Conservation (phyloP, 2,113 vertebrate genomes). For the Calonectris borealis region DNA sequence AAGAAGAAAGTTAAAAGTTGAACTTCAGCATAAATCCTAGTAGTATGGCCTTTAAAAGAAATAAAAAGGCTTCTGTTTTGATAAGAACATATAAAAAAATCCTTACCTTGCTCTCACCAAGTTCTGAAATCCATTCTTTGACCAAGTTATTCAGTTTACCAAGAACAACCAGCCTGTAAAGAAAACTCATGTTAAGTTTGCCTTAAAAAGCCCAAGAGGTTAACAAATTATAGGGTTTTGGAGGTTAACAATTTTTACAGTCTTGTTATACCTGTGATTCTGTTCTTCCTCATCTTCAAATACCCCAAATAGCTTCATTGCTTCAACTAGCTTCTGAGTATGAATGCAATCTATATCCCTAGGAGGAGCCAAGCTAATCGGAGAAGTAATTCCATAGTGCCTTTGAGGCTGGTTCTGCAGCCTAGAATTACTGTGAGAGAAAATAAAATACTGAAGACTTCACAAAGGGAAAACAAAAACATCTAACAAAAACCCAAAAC, state of each 20-base stretch:
- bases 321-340: constrained; percentile 89
- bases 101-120: constrained; percentile 92
- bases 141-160: constrained; percentile 92
- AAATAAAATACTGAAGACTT: not conserved
- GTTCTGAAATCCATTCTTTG: constrained; percentile 94
- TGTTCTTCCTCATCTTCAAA: constrained; percentile 95
- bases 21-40: not conserved
- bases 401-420: constrained; percentile 82
- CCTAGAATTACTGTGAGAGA: constrained; percentile 74
- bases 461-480: not conserved
- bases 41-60: not conserved
- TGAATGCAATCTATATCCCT: constrained; percentile 87
- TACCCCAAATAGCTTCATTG: constrained; percentile 93
- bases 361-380: constrained; percentile 91
- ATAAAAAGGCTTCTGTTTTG: not conserved
- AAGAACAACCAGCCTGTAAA: constrained; percentile 87
- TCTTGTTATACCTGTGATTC: constrained; percentile 84
- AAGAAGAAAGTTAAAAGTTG: not conserved
- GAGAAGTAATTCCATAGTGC: constrained; percentile 93
- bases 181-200: not conserved
- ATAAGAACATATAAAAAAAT: not conserved
- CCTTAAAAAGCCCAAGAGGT: not conserved
- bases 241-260: not conserved
- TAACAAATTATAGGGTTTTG: not conserved
- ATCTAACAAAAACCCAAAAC: no score